A percentile compares a stretch with the other conserved stretches of the same genome.
phyloP scores from a whole-genome alignment of 1,140 invertebrate species.

The Drosophila dunni region DNA sequence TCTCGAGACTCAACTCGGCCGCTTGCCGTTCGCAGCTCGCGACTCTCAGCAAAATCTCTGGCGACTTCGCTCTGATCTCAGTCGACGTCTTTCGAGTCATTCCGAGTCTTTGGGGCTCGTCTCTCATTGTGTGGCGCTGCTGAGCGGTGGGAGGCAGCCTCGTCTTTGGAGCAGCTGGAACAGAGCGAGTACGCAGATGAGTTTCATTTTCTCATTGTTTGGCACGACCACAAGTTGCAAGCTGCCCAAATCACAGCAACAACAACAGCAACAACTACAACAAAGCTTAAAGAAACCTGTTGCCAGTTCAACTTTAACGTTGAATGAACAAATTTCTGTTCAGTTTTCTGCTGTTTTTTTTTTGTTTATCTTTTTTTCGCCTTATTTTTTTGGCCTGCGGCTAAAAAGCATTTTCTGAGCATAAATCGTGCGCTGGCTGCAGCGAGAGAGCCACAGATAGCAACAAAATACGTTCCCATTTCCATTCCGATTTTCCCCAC shows the following conservation, averaged over 20 bases:
- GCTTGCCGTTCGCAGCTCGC: constrained; percentile 2
- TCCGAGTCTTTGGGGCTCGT: constrained; percentile 27
- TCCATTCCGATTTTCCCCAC: constrained; percentile 17
- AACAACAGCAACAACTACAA: neutral
- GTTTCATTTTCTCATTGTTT: constrained; percentile 81
- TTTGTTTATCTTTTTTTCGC: neutral
- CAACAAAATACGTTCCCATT: neutral
- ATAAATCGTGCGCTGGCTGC: constrained; percentile 64
- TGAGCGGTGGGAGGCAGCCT: constrained; percentile 54
- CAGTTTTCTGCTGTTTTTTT: constrained; percentile 10
- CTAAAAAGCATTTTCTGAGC: constrained; percentile 69
- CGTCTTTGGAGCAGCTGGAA: constrained; percentile 31
- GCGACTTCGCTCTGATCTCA: constrained; percentile 9
- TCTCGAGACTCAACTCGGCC: constrained; percentile 23
- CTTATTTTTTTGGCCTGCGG: constrained; percentile 31
- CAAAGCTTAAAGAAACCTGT: constrained; percentile 60
- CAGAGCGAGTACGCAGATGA: constrained; percentile 73
- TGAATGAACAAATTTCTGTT: constrained; percentile 77
- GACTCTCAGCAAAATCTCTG: constrained; percentile 15
- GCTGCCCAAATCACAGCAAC: constrained; percentile 39
- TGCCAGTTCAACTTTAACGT: constrained; percentile 54
- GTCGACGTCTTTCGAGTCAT: constrained; percentile 7
- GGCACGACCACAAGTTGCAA: constrained; percentile 29
- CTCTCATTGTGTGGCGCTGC: constrained; percentile 40
- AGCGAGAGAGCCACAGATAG: constrained; percentile 34